Conservation (phyloP, 2,797 vertebrate genomes). For the Garrulus glandarius region DNA sequence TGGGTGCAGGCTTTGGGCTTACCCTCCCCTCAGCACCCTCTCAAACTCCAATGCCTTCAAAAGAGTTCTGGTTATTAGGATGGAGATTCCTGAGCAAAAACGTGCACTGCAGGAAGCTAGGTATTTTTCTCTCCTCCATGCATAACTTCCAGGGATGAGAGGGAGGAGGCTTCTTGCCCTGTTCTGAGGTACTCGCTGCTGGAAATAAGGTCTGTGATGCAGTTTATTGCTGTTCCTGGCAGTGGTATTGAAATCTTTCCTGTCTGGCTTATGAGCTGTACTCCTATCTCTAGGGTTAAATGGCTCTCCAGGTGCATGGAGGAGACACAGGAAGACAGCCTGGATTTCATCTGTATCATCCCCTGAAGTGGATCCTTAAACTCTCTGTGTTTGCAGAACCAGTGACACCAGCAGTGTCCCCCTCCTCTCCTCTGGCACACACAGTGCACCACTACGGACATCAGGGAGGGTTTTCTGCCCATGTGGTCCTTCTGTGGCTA, state of each 20-base stretch:
- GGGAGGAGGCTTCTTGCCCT: neutral
- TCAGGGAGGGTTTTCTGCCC: neutral
- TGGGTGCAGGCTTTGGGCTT: neutral
- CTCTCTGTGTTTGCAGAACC: neutral
- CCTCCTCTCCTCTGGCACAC: neutral
- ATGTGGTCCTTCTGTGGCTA: neutral
- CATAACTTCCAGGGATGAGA: rapidly evolving
- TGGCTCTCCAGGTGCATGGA: neutral
- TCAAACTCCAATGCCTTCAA: neutral
- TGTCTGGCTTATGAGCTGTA: neutral
- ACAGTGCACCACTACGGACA: rapidly evolving
- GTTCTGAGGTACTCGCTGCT: neutral
- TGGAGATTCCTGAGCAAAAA: neutral
- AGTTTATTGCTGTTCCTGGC: neutral
- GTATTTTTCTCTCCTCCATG: neutral
- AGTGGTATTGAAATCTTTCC: neutral
- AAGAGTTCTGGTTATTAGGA: neutral
- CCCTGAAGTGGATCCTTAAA: neutral
- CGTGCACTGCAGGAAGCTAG: neutral
- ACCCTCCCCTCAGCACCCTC: rapidly evolving
- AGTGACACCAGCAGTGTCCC: neutral
- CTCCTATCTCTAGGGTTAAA: neutral
- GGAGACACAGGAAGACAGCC: neutral
- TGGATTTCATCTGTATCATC: neutral
- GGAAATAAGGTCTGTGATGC: neutral